Percentiles rank a stretch among this genome's conserved stretches.
phyloP scores from a whole-genome alignment of 2,113 vertebrate genomes.

The Ceyx margarethae region DNA sequence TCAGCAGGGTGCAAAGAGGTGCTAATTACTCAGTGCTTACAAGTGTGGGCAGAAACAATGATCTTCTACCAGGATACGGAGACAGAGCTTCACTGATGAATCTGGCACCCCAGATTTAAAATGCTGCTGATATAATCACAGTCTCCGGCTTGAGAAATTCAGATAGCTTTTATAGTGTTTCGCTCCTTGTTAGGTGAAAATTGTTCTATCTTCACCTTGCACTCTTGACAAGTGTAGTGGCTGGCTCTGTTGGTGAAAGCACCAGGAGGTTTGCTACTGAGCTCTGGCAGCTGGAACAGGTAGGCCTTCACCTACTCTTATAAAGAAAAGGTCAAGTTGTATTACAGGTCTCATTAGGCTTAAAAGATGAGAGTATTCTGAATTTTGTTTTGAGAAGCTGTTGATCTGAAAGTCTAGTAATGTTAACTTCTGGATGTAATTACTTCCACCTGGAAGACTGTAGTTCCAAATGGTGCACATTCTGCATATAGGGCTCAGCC shows the following conservation, averaged over 20 bases:
- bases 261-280: not conserved
- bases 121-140: not conserved
- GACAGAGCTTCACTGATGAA: not conserved
- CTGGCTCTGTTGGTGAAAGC: not conserved
- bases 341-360: not conserved
- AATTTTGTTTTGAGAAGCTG: not conserved
- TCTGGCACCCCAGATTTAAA: not conserved
- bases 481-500: rapidly evolving
- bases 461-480: not conserved
- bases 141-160: not conserved
- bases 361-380: not conserved
- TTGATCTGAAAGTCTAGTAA: not conserved
- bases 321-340: not conserved
- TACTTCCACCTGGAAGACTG: not conserved
- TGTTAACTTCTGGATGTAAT: not conserved
- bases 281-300: not conserved
- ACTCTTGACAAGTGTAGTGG: not conserved
- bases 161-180: not conserved
- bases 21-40: not conserved
- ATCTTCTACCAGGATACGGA: not conserved
- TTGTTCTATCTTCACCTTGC: not conserved
- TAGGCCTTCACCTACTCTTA: not conserved
- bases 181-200: not conserved
- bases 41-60: not conserved
- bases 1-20: not conserved